These are phyloP conservation scores for Itoplectis maculator DNA, from an alignment of 2,888 invertebrate species.

Conservation along the genomic window DNA sequence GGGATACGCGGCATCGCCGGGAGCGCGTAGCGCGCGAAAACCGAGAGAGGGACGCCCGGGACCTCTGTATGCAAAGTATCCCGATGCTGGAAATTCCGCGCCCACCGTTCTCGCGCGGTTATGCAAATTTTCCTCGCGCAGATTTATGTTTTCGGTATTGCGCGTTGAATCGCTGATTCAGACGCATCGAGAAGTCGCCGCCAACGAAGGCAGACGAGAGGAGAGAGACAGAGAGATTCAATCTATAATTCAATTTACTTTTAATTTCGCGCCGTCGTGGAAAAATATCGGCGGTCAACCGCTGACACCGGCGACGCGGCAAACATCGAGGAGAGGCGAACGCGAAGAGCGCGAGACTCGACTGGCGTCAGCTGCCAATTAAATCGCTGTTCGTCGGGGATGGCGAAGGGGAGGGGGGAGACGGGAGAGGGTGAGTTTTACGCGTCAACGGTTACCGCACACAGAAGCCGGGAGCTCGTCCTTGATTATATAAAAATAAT, in stretches of 20 bases:
- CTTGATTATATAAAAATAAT: conserved; percentile 23
- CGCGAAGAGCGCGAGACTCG: conserved; percentile 44
- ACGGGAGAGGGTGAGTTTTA: neutral
- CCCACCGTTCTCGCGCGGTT: conserved; percentile 66
- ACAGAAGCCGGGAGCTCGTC: neutral
- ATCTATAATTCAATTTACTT: conserved; percentile 69
- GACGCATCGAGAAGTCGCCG: conserved; percentile 44
- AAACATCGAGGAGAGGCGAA: conserved; percentile 48
- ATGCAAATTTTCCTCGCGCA: conserved; percentile 73
- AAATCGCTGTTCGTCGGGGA: conserved; percentile 57
- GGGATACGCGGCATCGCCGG: conserved; percentile 30
- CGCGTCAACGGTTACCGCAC: conserved; percentile 15
- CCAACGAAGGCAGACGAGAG: neutral
- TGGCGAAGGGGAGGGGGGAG: no score
- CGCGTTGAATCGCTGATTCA: conserved; percentile 75
- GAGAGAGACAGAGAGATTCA: conserved; percentile 23
- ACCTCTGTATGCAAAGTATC: conserved; percentile 77
- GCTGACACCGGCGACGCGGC: conserved; percentile 22
- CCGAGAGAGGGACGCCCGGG: conserved; percentile 40
- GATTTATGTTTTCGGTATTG: conserved; percentile 76
- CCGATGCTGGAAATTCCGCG: conserved; percentile 73
- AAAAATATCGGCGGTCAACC: conserved; percentile 63
- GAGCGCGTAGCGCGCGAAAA: no score
- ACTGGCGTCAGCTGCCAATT: conserved; percentile 69
- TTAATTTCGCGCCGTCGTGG: conserved; percentile 64